These are phyloP conservation scores for Adela reaumurella DNA, from an alignment of 2,888 invertebrate species.

Conservation along the genomic window DNA sequence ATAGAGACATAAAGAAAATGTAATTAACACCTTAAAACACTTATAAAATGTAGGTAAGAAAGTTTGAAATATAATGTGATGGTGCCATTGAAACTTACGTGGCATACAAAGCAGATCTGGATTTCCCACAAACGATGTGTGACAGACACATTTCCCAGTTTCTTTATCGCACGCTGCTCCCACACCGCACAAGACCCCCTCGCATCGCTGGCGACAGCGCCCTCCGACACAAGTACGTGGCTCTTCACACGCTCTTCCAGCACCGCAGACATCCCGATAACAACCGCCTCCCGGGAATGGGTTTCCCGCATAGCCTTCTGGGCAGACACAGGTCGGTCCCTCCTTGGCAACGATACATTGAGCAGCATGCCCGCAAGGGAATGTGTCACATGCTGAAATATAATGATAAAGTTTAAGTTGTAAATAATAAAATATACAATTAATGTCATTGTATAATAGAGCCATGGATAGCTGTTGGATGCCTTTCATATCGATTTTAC, in stretches of 20 bases:
- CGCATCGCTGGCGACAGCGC: constrained; percentile 84
- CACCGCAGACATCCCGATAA: constrained; percentile 76
- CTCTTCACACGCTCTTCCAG: constrained; percentile 70
- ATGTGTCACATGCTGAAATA: constrained; percentile 66
- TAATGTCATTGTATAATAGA: no score
- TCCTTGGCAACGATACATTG: constrained; percentile 80
- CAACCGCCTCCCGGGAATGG: constrained; percentile 90
- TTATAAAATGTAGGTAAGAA: background rate
- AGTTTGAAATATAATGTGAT: background rate
- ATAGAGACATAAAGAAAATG: constrained; percentile 10
- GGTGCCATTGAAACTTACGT: constrained; percentile 61
- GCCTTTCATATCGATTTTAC: no score
- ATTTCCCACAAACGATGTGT: constrained; percentile 84
- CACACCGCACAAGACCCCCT: constrained; percentile 81
- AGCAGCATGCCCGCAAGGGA: constrained; percentile 78
- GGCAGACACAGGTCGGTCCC: constrained; percentile 86
- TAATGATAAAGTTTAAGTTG: no score
- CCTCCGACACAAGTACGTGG: constrained; percentile 83
- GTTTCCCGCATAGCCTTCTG: constrained; percentile 82
- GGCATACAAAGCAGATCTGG: constrained; percentile 89
- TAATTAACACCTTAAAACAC: background rate
- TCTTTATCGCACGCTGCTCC: constrained; percentile 81
- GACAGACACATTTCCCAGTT: constrained; percentile 81
- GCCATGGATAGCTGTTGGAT: no score
- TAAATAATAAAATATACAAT: no score